These are phyloP conservation scores for Callipepla californica DNA, from an alignment of 2,113 vertebrate species.

Conservation along the genomic window DNA sequence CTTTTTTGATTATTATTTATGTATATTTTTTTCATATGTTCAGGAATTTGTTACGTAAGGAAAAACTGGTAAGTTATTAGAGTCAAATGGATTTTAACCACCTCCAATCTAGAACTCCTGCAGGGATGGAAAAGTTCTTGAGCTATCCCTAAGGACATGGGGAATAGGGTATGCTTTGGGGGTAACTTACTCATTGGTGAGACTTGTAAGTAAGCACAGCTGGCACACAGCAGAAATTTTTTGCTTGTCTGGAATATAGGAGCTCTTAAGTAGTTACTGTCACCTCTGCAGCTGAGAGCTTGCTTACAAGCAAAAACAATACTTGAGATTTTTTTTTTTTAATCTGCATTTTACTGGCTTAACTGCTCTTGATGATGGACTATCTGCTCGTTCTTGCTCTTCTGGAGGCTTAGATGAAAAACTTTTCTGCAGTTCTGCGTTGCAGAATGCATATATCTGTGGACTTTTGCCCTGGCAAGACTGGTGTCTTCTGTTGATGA, in stretches of 20 bases:
- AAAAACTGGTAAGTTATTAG: neutral
- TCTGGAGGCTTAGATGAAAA: neutral
- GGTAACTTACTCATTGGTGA: neutral
- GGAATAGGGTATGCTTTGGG: neutral
- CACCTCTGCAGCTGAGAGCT: neutral
- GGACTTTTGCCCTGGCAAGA: slow-evolving; percentile 12
- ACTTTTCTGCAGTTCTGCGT: accelerated
- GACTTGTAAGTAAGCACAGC: neutral
- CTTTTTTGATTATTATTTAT: neutral
- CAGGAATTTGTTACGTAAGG: neutral
- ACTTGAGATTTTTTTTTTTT: neutral
- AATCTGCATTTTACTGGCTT: neutral
- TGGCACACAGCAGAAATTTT: neutral
- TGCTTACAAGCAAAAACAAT: neutral
- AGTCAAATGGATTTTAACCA: neutral
- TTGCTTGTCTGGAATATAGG: neutral
- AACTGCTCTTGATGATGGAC: neutral
- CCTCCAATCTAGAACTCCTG: neutral
- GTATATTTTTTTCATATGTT: neutral
- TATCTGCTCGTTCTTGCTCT: neutral
- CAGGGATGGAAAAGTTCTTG: neutral
- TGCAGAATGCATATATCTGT: neutral
- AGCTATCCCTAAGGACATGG: neutral
- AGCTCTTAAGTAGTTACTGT: neutral
- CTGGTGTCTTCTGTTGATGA: neutral